Conservation (phyloP, 2,797 vertebrate species). For the Paedocypris micromegethes region DNA sequence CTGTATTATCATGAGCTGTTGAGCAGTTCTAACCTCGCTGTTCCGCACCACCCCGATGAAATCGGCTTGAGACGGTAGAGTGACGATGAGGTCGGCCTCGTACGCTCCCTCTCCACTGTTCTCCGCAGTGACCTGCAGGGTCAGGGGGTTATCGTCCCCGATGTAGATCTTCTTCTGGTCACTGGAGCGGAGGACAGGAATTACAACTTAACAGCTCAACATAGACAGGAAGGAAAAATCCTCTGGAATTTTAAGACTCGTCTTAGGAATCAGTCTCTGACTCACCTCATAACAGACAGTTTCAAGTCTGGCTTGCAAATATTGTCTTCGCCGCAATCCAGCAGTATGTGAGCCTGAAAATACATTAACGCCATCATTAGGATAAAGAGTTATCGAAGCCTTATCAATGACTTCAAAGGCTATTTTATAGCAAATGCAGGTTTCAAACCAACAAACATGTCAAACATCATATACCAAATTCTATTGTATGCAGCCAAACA, state of each 20-base stretch:
- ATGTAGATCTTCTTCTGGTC: slow-evolving; percentile 88
- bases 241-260: not conserved
- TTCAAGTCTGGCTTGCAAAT: slow-evolving; percentile 87
- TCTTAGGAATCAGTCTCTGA: not conserved
- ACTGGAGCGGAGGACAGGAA: slow-evolving; percentile 56
- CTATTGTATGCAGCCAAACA: too few relatives aligned
- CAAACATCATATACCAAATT: too few relatives aligned
- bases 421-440: not conserved
- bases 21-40: slow-evolving; percentile 69
- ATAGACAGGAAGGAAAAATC: slow-evolving; percentile 15
- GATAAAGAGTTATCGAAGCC: too few relatives aligned
- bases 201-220: slow-evolving; percentile 5
- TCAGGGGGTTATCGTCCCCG: slow-evolving; percentile 90
- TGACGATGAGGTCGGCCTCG: slow-evolving; percentile 86
- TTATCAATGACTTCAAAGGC: not conserved
- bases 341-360: slow-evolving; percentile 83
- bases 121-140: slow-evolving; percentile 77
- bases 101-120: slow-evolving; percentile 93
- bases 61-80: slow-evolving; percentile 83
- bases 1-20: too few relatives aligned
- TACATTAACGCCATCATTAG: not conserved
- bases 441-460: too few relatives aligned
- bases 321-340: slow-evolving; percentile 93
- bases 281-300: slow-evolving; percentile 79
- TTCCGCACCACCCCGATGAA: slow-evolving; percentile 86